These are phyloP conservation scores for Trichechus manatus DNA, from an alignment of 2,113 vertebrate genomes.

Conservation along the genomic window DNA sequence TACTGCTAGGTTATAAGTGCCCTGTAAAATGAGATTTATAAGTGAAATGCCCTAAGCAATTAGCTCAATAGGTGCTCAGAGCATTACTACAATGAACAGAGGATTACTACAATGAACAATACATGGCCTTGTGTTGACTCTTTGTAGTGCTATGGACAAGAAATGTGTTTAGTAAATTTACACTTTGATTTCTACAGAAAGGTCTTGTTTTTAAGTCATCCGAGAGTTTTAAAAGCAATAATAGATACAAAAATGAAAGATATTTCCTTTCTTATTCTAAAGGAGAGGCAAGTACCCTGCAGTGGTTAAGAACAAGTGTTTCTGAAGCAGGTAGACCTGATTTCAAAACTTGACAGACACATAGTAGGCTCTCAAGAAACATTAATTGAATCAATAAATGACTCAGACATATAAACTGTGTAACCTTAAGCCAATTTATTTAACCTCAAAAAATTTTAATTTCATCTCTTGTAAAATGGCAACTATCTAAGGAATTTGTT, in stretches of 20 bases:
- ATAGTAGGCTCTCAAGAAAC: neutral
- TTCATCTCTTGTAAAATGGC: neutral
- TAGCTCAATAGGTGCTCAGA: neutral
- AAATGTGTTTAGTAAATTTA: neutral
- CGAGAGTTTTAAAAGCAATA: conserved; percentile 44
- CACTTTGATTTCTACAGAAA: neutral
- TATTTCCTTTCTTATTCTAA: neutral
- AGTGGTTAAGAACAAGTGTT: neutral
- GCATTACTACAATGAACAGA: neutral
- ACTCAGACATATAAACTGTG: neutral
- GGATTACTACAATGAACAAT: neutral
- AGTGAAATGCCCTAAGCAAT: neutral
- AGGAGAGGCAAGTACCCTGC: neutral
- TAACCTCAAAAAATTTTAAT: neutral
- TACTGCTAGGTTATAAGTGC: conserved; percentile 15
- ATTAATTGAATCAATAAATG: neutral
- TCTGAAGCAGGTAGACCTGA: neutral
- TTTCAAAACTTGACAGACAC: conserved; percentile 21
- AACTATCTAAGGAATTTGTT: neutral
- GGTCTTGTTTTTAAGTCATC: neutral
- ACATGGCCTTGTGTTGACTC: neutral
- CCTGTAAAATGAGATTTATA: conserved; percentile 40
- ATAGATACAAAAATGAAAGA: neutral
- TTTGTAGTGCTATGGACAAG: neutral
- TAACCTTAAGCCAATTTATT: neutral